phyloP scores from a whole-genome alignment of 1,140 invertebrate genomes.

The Drosophila ambigua region DNA sequence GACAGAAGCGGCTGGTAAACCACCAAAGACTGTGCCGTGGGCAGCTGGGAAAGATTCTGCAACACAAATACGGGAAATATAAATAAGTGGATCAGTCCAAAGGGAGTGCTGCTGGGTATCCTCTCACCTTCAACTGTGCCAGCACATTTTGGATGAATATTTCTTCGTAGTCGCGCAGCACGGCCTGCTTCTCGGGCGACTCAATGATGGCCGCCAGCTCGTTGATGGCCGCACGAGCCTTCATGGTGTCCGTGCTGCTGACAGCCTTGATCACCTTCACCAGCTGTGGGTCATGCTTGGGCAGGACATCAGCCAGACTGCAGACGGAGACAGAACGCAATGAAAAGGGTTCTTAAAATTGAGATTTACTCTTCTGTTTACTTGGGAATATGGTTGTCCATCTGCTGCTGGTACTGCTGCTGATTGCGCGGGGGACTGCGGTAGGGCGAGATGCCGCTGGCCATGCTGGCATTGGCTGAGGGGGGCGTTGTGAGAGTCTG shows the following conservation, averaged over 20 bases:
- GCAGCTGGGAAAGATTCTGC: conserved; percentile 87
- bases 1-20: conserved; percentile 93
- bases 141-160: conserved; percentile 83
- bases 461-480: conserved; percentile 33
- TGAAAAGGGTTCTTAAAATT: not conserved
- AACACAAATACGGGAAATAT: conserved; percentile 11
- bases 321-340: not conserved
- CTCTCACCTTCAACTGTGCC: conserved; percentile 75
- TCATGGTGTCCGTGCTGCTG: conserved; percentile 72
- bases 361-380: conserved; percentile 7
- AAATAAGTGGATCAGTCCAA: not conserved
- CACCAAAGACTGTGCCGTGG: conserved; percentile 93
- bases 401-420: conserved; percentile 45
- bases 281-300: conserved; percentile 81
- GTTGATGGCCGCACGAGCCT: conserved; percentile 77
- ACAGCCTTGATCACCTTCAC: conserved; percentile 76
- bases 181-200: conserved; percentile 81
- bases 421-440: conserved; percentile 67
- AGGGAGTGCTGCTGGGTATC: not conserved
- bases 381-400: conserved; percentile 69
- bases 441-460: conserved; percentile 63
- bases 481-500: conserved; percentile 56
- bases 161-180: conserved; percentile 82
- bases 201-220: conserved; percentile 79
- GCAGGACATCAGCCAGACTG: conserved; percentile 76